Evolutionary conservation across 2,888 invertebrate genomes (phyloP).

Genomic region (Catocala sponsa): DNA sequence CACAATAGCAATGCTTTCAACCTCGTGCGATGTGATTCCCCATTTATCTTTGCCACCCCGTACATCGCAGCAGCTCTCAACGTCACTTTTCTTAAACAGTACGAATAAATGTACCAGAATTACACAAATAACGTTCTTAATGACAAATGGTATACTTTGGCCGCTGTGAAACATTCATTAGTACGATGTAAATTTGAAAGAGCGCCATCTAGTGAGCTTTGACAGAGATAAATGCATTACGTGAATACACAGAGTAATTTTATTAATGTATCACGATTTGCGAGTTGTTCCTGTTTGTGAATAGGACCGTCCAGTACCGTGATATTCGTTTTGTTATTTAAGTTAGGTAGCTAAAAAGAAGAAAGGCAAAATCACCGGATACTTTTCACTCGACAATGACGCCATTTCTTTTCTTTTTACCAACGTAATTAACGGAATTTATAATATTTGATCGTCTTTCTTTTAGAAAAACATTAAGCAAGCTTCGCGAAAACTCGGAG

Average conservation of each 20-base stretch:
- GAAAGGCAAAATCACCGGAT: too few species aligned
- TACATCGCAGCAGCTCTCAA: neutral
- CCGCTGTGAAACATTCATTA: conserved; percentile 16
- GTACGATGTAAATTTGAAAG: conserved; percentile 18
- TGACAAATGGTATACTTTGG: conserved; percentile 28
- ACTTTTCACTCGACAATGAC: too few species aligned
- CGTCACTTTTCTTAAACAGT: neutral
- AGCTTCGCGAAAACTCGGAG: too few species aligned
- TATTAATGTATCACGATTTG: conserved; percentile 6
- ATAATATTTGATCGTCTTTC: too few species aligned
- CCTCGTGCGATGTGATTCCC: too few species aligned
- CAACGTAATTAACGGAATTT: too few species aligned
- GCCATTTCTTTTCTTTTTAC: too few species aligned
- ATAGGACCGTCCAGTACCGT: neutral
- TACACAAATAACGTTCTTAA: conserved; percentile 24
- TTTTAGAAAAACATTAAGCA: too few species aligned
- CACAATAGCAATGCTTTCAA: too few species aligned
- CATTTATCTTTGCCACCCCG: neutral
- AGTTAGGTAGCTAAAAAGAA: neutral
- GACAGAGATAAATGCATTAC: conserved; percentile 15
- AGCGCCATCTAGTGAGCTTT: conserved; percentile 9
- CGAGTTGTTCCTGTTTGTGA: neutral
- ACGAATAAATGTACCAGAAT: conserved; percentile 17
- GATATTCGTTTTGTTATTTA: neutral
- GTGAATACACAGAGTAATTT: conserved; percentile 4